These are phyloP conservation scores for Heterocephalus glaber DNA, from an alignment of 2,113 vertebrate genomes.

Conservation along the genomic window DNA sequence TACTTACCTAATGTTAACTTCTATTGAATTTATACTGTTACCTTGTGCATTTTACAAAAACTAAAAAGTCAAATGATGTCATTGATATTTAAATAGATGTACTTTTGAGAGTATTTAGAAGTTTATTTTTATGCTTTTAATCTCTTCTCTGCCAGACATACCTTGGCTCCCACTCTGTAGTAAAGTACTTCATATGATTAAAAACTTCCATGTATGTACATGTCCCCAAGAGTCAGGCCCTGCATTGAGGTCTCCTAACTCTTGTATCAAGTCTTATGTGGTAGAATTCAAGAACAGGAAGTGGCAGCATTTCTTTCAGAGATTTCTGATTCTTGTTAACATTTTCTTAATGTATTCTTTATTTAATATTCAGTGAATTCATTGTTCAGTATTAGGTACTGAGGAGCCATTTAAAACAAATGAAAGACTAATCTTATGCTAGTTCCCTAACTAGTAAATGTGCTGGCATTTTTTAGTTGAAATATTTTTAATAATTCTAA, in stretches of 20 bases:
- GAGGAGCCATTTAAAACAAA: constrained; percentile 27
- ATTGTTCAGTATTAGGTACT: neutral
- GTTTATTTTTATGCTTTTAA: constrained; percentile 40
- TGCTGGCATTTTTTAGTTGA: neutral
- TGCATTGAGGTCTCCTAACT: neutral
- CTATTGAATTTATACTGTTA: constrained; percentile 21
- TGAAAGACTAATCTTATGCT: neutral
- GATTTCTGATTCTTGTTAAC: neutral
- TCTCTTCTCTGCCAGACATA: neutral
- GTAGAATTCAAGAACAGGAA: constrained; percentile 45
- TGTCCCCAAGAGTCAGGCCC: neutral
- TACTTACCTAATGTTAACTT: neutral
- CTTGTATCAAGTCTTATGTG: neutral
- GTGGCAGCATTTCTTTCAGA: neutral
- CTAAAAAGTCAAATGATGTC: neutral
- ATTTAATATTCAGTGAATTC: neutral
- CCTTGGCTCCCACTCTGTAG: neutral
- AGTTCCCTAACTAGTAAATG: neutral
- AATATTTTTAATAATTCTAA: neutral
- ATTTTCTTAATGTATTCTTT: neutral
- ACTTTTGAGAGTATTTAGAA: constrained; percentile 20
- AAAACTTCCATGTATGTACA: neutral
- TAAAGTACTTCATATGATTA: neutral
- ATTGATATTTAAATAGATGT: constrained; percentile 23
- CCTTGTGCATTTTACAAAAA: neutral